Percentiles rank a stretch among this genome's conserved stretches.
Conservation (phyloP, 2,797 vertebrate genomes). For the Acanthurus leucopareius region DNA sequence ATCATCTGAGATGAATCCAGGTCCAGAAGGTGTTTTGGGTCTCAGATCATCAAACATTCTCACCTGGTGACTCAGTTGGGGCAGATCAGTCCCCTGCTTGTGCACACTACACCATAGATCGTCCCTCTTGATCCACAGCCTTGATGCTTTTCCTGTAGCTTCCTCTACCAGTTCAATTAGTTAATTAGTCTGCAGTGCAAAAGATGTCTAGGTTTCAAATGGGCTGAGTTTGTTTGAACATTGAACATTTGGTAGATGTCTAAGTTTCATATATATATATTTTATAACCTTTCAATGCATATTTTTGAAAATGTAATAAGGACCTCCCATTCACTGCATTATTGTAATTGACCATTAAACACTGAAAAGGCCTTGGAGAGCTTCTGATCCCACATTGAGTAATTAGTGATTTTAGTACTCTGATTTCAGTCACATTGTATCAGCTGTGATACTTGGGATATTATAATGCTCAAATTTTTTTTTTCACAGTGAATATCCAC, state of each 20-base stretch:
- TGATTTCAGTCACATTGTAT: conserved; percentile 53
- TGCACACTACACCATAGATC: no score
- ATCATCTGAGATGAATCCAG: no score
- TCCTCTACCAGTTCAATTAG: no score
- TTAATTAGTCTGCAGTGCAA: neutral
- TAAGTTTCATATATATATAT: neutral
- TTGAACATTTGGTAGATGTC: neutral
- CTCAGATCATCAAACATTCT: no score
- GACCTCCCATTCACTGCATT: neutral
- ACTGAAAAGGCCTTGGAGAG: neutral
- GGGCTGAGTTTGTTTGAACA: neutral
- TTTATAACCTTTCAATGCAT: neutral
- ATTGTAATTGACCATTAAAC: neutral
- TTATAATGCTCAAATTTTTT: conserved; percentile 33
- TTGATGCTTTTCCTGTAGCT: no score
- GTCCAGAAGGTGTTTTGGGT: no score
- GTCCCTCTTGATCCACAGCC: no score
- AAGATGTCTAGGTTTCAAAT: neutral
- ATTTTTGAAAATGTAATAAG: neutral
- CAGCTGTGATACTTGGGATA: conserved; percentile 28
- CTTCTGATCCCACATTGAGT: conserved; percentile 3
- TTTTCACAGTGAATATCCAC: conserved; percentile 39
- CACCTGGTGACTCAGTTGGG: no score
- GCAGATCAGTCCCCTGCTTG: no score
- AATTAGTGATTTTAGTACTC: neutral